Evolutionary conservation across 1,140 invertebrate genomes (phyloP), one percentile per base, ranked within the genome.

Genomic region (Trichonephila inaurata): DNA sequence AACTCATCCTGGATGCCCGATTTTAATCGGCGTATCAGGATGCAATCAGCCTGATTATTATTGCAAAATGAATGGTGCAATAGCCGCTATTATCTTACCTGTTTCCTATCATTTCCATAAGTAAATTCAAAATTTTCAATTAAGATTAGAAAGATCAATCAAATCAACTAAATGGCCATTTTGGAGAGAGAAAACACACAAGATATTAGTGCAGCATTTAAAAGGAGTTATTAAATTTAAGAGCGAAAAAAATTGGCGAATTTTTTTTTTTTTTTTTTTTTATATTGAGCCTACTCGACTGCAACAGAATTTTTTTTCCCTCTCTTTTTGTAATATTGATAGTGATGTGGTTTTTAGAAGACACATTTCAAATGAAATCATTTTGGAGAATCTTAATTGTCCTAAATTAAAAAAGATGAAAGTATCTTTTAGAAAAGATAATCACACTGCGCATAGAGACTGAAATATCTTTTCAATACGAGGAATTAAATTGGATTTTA

Each of bases 51-150:
- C 58, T 85, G 83, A 85, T 85, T 85, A 85, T 60, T 85, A 85
- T 85, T 61, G 44, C 7, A 33, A 58, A 33, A 18, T 85, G n/a
- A 85, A 60, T 60, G 58, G 16, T 12, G 33, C 14, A 85, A 85
- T 60, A 85, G 58, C 16, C 12, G 44, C 19, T 28, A 85, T 85
- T 60, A 85, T 33, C 83, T 85, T 85, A 85, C 83, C 83, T 85
- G 83, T 85, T 85, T 60, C 24, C 83, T 19, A 69, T 61, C 83
- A 60, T 58, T 61, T 33, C 44, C 24, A 24, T 61, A 85, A 60
- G 21, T 21, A 33, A 85, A 85, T 60, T 85, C 83, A 85, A 61
- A 85, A 85, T 85, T 85, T 85, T 85, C 83, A 85, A 85, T 85
- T 85, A 85, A 85, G 83, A 61, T 60, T 16, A 83, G 40, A 33